Evolutionary conservation across 1,140 invertebrate species (phyloP).

Genomic region (Lordiphosa collinella): DNA sequence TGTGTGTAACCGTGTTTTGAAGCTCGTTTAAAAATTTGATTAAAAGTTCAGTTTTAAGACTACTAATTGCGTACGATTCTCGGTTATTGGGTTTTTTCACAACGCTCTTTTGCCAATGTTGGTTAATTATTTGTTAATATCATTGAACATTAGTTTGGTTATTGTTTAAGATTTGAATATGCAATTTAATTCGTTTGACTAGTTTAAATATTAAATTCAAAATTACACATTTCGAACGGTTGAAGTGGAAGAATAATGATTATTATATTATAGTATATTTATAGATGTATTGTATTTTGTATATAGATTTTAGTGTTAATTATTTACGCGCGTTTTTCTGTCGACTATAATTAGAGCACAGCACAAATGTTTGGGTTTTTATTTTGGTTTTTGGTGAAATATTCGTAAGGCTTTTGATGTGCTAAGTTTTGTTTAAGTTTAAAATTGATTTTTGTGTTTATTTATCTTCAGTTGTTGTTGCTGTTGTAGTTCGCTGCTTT

Average conservation of each 20-base stretch:
- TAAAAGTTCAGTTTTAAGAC: constrained; percentile 54
- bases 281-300: too few species aligned
- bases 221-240: constrained; percentile 64
- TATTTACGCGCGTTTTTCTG: constrained; percentile 35
- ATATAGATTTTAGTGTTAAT: constrained; percentile 4
- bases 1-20: constrained; percentile 30
- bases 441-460: constrained; percentile 28
- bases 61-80: constrained; percentile 49
- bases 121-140: constrained; percentile 50
- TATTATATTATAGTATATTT: constrained; percentile 28
- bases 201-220: constrained; percentile 56
- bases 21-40: constrained; percentile 64
- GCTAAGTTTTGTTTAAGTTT: constrained; percentile 55
- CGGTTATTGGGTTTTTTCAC: constrained; percentile 10
- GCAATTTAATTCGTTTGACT: constrained; percentile 22
- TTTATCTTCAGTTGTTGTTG: constrained; percentile 11
- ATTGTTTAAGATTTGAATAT: constrained; percentile 44
- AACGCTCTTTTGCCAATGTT: constrained; percentile 24
- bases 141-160: constrained; percentile 38
- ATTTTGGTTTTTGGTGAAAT: constrained; percentile 30
- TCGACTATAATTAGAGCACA: constrained; percentile 67
- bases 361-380: constrained; percentile 56
- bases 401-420: constrained; percentile 56
- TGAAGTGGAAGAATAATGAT: constrained; percentile 74
- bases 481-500: constrained; percentile 45